These are phyloP conservation scores for Bombus cullumanus DNA, from an alignment of 1,140 invertebrate species.

Conservation along the genomic window DNA sequence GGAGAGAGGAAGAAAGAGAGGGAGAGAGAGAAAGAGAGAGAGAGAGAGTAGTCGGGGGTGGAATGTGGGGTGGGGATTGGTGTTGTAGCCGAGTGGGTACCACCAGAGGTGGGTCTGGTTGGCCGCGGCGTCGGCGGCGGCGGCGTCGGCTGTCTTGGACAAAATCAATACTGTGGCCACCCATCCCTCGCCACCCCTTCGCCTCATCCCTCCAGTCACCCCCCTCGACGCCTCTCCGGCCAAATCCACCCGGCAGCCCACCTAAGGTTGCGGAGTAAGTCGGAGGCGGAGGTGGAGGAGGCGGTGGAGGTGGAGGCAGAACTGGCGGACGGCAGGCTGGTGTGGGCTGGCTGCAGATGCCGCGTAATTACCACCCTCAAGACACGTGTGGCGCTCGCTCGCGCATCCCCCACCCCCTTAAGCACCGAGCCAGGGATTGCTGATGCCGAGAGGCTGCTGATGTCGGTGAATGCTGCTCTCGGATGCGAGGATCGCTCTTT, in stretches of 20 bases:
- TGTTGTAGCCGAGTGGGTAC: slow-evolving; percentile 82
- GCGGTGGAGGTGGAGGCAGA: slow-evolving; percentile 74
- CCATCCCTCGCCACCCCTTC: slow-evolving; percentile 72
- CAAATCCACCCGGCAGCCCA: slow-evolving; percentile 61
- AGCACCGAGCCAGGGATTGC: slow-evolving; percentile 55
- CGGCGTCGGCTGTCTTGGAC: slow-evolving; percentile 81
- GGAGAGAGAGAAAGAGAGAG: slow-evolving; percentile 41
- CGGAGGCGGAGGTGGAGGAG: slow-evolving; percentile 72
- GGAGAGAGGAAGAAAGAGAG: background rate
- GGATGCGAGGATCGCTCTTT: slow-evolving; percentile 74
- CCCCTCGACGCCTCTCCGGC: slow-evolving; percentile 48
- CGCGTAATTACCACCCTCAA: slow-evolving; percentile 83
- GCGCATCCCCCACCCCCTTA: slow-evolving; percentile 70
- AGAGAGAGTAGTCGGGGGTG: slow-evolving; percentile 53
- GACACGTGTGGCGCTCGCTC: slow-evolving; percentile 82
- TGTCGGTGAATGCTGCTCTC: slow-evolving; percentile 60
- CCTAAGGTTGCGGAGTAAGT: slow-evolving; percentile 80
- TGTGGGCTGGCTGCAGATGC: slow-evolving; percentile 81
- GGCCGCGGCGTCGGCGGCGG: slow-evolving; percentile 79
- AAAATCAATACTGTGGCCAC: slow-evolving; percentile 83
- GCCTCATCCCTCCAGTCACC: slow-evolving; percentile 58
- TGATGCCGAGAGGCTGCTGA: slow-evolving; percentile 67
- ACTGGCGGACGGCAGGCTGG: slow-evolving; percentile 70
- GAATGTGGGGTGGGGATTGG: slow-evolving; percentile 72
- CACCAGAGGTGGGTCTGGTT: slow-evolving; percentile 82